A percentile compares a stretch with the other conserved stretches of the same genome.
Evolutionary conservation across 53 echinoderm and acorn worm species (phyloP).

Genomic region (Holothuria leucospilota): DNA sequence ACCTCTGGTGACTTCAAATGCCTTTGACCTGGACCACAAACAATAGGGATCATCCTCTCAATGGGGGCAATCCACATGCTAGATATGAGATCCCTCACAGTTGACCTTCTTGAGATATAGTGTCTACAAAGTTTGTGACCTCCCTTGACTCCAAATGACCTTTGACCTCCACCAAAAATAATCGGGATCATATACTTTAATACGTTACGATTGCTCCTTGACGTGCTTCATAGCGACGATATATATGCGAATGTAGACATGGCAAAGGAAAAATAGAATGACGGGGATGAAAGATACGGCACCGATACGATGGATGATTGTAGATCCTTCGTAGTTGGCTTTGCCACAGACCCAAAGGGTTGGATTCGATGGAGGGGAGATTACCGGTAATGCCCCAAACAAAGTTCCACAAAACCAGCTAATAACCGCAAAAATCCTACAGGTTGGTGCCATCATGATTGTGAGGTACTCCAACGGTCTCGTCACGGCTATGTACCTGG

Average conservation of each 20-base stretch:
- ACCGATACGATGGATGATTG: not conserved
- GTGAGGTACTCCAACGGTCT: slow-evolving; percentile 29
- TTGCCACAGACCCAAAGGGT: slow-evolving; percentile 44
- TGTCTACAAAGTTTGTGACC: no score
- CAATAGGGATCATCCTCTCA: no score
- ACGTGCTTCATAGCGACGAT: not conserved
- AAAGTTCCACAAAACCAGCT: not conserved
- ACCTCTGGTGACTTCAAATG: no score
- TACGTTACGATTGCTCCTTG: not conserved
- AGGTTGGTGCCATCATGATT: slow-evolving; percentile 23
- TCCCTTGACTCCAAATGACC: no score
- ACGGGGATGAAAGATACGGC: not conserved
- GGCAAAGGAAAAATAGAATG: not conserved
- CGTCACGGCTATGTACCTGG: slow-evolving; percentile 44
- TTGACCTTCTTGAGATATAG: no score
- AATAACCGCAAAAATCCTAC: not conserved
- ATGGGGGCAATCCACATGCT: no score
- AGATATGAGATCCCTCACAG: no score
- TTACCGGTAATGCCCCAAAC: slow-evolving; percentile 1
- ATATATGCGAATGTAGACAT: slow-evolving; percentile 12
- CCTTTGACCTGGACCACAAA: no score
- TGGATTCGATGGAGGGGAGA: slow-evolving; percentile 25
- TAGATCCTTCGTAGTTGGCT: slow-evolving; percentile 18
- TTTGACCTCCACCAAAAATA: no score
- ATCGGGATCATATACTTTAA: no score